Conservation (phyloP, 2,797 vertebrate genomes). For the Lithobates pipiens region DNA sequence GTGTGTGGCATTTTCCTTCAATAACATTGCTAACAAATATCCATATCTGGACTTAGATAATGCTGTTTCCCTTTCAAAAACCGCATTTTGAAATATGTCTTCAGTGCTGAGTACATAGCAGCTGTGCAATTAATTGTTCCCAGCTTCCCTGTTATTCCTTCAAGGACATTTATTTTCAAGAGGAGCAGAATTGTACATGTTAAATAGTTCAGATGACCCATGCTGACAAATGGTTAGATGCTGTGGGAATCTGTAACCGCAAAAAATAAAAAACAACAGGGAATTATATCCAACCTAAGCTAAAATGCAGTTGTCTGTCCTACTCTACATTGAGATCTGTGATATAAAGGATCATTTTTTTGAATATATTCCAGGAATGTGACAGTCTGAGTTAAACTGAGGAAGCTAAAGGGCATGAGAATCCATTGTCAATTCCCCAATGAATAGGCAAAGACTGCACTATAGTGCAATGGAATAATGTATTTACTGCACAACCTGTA, state of each 20-base stretch:
- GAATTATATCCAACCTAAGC: slow-evolving; percentile 64
- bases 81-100: slow-evolving; percentile 9
- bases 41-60: slow-evolving; percentile 13
- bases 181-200: slow-evolving; percentile 49
- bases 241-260: slow-evolving; percentile 63
- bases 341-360: slow-evolving; percentile 71
- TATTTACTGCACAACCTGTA: slow-evolving; percentile 15
- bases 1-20: not conserved
- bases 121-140: slow-evolving; percentile 50
- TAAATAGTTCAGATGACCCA: slow-evolving; percentile 63
- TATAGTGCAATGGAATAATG: slow-evolving; percentile 59
- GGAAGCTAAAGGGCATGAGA: slow-evolving; percentile 78
- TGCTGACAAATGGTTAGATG: slow-evolving; percentile 61
- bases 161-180: slow-evolving; percentile 47
- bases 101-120: slow-evolving; percentile 14
- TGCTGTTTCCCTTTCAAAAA: slow-evolving; percentile 6
- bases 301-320: slow-evolving; percentile 59
- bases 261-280: slow-evolving; percentile 54
- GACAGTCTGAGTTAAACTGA: slow-evolving; percentile 71
- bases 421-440: slow-evolving; percentile 65
- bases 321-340: slow-evolving; percentile 63
- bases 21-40: not conserved
- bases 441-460: slow-evolving; percentile 63
- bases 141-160: slow-evolving; percentile 39
- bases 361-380: slow-evolving; percentile 74